phyloP scores from a whole-genome alignment of 2,888 invertebrate genomes.

The Drosophila nr. perissopoda region DNA sequence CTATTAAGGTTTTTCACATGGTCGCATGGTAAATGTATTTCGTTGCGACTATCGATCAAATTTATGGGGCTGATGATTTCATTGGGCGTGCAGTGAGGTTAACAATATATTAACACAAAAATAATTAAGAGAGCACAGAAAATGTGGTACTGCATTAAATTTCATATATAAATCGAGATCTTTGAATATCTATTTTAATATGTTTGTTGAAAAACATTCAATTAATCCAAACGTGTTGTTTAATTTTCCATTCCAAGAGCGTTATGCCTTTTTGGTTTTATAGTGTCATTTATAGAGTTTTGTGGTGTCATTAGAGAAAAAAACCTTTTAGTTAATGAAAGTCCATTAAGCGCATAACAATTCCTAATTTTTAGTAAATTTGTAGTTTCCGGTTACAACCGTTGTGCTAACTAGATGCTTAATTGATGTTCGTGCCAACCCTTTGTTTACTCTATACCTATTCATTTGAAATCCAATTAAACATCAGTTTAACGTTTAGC shows the following conservation, averaged over 20 bases:
- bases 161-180: too few species aligned
- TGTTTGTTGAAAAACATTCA: neutral
- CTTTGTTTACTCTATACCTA: conserved; percentile 2
- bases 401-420: conserved; percentile 23
- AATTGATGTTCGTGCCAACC: conserved; percentile 14
- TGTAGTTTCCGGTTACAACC: conserved; percentile 5
- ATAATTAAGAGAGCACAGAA: neutral
- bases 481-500: conserved; percentile 6
- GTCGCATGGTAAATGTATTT: conserved; percentile 13
- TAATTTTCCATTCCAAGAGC: neutral
- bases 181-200: neutral
- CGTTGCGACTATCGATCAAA: conserved; percentile 40
- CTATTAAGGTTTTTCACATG: conserved; percentile 44
- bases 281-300: neutral
- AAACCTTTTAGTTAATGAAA: neutral
- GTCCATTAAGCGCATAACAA: neutral
- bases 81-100: neutral
- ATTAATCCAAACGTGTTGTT: neutral
- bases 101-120: neutral
- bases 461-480: conserved; percentile 34
- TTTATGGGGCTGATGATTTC: conserved; percentile 5
- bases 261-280: neutral
- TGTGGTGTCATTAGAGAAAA: neutral
- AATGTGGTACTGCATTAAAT: neutral
- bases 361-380: neutral